Evolutionary conservation across 1,140 invertebrate species (phyloP).

Genomic region (Zaprionus lachaisei): DNA sequence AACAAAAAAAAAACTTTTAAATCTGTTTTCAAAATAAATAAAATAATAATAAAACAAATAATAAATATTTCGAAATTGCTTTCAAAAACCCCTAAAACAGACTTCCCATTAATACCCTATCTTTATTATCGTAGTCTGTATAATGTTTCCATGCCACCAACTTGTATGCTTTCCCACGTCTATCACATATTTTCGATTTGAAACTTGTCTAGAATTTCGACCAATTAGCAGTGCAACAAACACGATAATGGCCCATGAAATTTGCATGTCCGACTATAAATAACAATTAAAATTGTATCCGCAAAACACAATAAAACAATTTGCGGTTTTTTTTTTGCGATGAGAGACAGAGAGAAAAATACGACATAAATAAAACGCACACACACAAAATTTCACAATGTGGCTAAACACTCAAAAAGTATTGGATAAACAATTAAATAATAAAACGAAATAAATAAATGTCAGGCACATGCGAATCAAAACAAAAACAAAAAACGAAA

Average conservation of each 20-base stretch:
- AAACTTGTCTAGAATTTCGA: conserved; percentile 9
- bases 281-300: conserved; percentile 63
- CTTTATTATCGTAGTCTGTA: not conserved
- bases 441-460: conserved; percentile 47
- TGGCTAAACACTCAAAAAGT: conserved; percentile 50
- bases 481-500: conserved; percentile 35
- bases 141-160: not conserved
- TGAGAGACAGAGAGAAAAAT: conserved; percentile 28
- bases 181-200: not conserved
- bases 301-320: conserved; percentile 70
- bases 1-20: too few relatives aligned
- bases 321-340: conserved; percentile 57
- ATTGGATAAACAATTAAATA: conserved; percentile 50
- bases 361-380: conserved; percentile 41
- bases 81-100: too few relatives aligned
- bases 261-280: conserved; percentile 57
- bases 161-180: not conserved
- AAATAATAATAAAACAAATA: too few relatives aligned
- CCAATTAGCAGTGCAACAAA: conserved; percentile 46
- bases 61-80: too few relatives aligned
- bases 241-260: conserved; percentile 32
- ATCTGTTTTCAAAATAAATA: too few relatives aligned
- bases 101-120: too few relatives aligned
- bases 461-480: conserved; percentile 62
- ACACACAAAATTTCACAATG: conserved; percentile 46